phyloP scores from a whole-genome alignment of 1,140 invertebrate genomes.

The Scaptomyza hsui region DNA sequence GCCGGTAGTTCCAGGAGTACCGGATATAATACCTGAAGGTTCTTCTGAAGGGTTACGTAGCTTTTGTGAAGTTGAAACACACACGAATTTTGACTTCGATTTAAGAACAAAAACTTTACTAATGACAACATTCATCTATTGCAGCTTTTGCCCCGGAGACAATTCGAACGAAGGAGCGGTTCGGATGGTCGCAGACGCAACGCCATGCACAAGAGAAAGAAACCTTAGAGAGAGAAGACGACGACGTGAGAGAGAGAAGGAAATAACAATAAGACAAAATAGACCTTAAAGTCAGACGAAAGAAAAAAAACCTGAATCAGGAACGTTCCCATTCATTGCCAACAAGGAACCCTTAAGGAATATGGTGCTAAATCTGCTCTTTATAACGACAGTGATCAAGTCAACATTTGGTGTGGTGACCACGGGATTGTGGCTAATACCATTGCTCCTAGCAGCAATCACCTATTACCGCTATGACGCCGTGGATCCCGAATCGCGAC shows the following conservation, averaged over 20 bases:
- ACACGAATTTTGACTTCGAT: no score
- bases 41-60: no score
- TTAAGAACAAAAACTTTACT: background rate
- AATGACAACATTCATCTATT: conserved; percentile 8
- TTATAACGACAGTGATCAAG: conserved; percentile 90
- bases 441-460: conserved; percentile 91
- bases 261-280: background rate
- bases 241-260: background rate
- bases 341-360: conserved; percentile 5
- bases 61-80: no score
- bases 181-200: conserved; percentile 16
- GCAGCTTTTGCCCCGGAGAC: conserved; percentile 1
- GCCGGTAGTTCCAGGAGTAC: no score
- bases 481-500: conserved; percentile 91
- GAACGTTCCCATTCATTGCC: background rate
- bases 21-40: no score
- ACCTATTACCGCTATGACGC: conserved; percentile 92
- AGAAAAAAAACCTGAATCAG: no score
- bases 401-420: conserved; percentile 89
- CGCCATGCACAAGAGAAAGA: conserved; percentile 76
- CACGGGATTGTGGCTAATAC: conserved; percentile 92
- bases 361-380: conserved; percentile 89
- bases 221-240: conserved; percentile 49
- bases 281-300: background rate
- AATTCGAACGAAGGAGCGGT: background rate